Percentiles rank a stretch among this genome's conserved stretches.
phyloP scores from a whole-genome alignment of 1,140 invertebrate species.

The Ceratina japonica region DNA sequence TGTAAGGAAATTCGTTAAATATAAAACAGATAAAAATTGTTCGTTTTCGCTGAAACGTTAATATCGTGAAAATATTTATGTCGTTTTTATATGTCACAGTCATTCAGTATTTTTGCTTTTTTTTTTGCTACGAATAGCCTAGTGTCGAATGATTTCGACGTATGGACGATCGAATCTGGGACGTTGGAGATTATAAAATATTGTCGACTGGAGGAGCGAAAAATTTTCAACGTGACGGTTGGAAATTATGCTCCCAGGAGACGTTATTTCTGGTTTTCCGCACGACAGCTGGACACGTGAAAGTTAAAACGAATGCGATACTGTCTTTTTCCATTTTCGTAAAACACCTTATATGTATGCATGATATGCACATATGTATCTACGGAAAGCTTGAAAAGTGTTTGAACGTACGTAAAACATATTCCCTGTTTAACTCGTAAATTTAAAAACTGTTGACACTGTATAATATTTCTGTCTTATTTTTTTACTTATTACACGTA shows the following conservation, averaged over 20 bases:
- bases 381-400: background rate
- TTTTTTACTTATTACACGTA: too few relatives aligned
- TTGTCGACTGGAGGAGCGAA: background rate
- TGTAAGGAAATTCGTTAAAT: too few relatives aligned
- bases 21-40: too few relatives aligned
- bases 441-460: too few relatives aligned
- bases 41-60: background rate
- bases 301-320: slow-evolving; percentile 10
- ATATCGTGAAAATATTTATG: background rate
- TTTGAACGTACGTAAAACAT: background rate
- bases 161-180: background rate
- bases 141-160: background rate
- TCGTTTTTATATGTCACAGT: background rate
- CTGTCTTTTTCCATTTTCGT: background rate
- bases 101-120: background rate
- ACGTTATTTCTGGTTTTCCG: slow-evolving; percentile 24
- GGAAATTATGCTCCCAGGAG: slow-evolving; percentile 22
- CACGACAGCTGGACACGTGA: background rate
- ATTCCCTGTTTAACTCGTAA: too few relatives aligned
- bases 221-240: slow-evolving; percentile 10
- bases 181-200: slow-evolving; percentile 12
- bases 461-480: too few relatives aligned
- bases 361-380: background rate
- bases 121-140: background rate
- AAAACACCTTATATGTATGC: background rate